These are phyloP conservation scores for Crotalus helleri DNA, from an alignment of 2,113 vertebrate genomes.

Conservation along the genomic window DNA sequence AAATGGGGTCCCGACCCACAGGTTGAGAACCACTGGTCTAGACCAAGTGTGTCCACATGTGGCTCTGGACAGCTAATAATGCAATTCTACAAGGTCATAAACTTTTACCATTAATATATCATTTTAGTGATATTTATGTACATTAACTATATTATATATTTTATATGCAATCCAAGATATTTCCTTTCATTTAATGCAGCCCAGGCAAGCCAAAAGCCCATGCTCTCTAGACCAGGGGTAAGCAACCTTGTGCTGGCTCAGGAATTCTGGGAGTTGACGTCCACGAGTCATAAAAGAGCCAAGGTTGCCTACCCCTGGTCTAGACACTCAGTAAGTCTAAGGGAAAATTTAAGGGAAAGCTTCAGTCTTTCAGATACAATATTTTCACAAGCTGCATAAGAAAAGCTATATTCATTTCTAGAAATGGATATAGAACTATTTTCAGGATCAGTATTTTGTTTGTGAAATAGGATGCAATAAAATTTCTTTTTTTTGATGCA, in stretches of 20 bases:
- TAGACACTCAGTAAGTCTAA: background rate
- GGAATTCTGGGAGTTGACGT: too few relatives aligned
- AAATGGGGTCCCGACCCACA: too few relatives aligned
- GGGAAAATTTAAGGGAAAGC: background rate
- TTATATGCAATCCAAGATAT: background rate
- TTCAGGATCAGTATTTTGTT: background rate
- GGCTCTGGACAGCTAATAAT: background rate
- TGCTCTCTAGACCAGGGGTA: background rate
- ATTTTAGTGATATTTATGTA: background rate
- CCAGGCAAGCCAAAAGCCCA: background rate
- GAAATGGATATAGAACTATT: rapidly evolving
- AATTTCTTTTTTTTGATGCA: background rate
- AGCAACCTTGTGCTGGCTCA: too few relatives aligned
- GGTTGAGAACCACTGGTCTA: background rate
- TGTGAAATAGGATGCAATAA: background rate
- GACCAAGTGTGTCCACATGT: background rate
- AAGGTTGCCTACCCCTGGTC: too few relatives aligned
- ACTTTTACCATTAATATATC: background rate
- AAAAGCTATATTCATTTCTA: rapidly evolving
- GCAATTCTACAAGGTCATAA: background rate
- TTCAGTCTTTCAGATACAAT: background rate
- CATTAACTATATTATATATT: too few relatives aligned
- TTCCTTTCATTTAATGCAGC: background rate
- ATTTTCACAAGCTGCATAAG: background rate
- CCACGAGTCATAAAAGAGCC: too few relatives aligned